Conservation (phyloP, 2,888 invertebrate species). For the Troides helena region DNA sequence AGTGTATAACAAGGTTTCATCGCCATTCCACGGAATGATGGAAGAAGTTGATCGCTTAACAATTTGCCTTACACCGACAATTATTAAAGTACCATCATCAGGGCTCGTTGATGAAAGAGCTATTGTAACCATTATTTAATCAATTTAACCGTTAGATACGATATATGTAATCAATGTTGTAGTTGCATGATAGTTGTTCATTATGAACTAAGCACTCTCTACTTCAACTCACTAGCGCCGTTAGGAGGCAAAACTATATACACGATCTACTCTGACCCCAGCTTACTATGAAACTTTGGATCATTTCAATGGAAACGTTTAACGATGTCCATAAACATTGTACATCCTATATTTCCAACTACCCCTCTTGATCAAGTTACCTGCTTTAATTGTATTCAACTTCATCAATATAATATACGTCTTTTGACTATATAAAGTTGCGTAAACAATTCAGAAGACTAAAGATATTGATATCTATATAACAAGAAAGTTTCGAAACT, state of each 20-base stretch:
- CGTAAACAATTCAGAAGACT: not conserved
- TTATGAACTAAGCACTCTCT: constrained; percentile 55
- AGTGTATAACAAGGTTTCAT: no score
- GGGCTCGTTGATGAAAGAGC: not conserved
- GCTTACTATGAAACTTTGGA: not conserved
- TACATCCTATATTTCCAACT: not conserved
- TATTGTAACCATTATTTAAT: constrained; percentile 3
- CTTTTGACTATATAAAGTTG: no score
- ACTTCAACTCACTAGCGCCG: constrained; percentile 34
- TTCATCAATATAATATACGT: no score
- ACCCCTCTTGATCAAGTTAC: no score
- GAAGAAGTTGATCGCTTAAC: not conserved
- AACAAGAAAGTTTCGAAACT: no score
- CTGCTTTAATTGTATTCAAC: no score
- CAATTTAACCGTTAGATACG: constrained; percentile 42
- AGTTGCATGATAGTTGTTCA: constrained; percentile 58
- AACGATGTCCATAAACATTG: not conserved
- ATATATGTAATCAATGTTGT: constrained; percentile 64
- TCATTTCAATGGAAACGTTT: not conserved
- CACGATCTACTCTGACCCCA: not conserved
- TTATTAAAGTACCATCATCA: not conserved
- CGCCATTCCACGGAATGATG: no score
- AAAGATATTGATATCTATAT: no score
- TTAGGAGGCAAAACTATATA: not conserved
- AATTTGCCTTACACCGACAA: not conserved